Evolutionary conservation across 2,888 invertebrate genomes (phyloP).

Genomic region (Ormyrus rosae): DNA sequence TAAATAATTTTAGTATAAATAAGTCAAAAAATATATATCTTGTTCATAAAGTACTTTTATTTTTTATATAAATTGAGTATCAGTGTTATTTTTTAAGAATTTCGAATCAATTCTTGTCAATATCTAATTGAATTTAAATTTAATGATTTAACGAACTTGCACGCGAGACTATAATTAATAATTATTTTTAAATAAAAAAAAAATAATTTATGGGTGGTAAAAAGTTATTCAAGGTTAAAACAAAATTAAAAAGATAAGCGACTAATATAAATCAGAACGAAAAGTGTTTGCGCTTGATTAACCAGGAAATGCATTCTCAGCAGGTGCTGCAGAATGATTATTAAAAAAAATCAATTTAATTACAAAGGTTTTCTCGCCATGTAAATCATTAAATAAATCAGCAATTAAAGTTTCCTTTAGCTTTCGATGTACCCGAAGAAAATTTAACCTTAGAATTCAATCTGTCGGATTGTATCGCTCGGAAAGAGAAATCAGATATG

Average conservation of each 20-base stretch:
- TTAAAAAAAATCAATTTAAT: no score
- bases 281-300: no score
- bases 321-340: no score
- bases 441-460: constrained; percentile 45
- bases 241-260: no score
- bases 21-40: neutral
- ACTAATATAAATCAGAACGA: no score
- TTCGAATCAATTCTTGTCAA: neutral
- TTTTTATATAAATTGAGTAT: neutral
- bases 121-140: neutral
- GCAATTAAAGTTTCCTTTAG: constrained; percentile 7
- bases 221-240: no score
- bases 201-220: no score
- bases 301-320: no score
- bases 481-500: constrained; percentile 47
- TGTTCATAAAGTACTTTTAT: neutral
- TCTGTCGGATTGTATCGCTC: constrained; percentile 37
- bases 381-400: constrained; percentile 25
- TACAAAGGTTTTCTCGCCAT: neutral
- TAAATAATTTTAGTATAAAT: neutral
- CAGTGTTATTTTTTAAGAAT: neutral
- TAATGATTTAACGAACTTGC: no score
- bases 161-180: no score
- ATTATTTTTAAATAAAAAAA: no score
- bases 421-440: constrained; percentile 4